phyloP scores from a whole-genome alignment of 2,797 vertebrate species.

The Adelosebastes latens region DNA sequence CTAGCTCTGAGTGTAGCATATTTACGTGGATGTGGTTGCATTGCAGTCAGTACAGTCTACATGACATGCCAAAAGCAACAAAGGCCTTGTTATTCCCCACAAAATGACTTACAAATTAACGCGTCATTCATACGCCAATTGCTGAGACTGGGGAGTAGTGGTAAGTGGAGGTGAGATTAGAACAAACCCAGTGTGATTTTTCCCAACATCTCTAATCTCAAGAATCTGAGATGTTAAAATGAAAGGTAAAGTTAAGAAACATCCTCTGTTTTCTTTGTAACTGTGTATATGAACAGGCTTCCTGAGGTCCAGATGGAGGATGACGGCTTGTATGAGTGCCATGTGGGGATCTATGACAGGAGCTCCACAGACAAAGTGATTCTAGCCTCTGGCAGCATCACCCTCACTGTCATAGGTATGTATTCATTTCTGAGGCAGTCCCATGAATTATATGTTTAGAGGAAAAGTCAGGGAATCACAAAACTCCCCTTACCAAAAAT shows the following conservation, averaged over 20 bases:
- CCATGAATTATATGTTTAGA: not conserved
- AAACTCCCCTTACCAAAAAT: not conserved
- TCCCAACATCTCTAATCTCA: not conserved
- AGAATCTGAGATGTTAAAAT: not conserved
- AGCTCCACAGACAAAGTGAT: constrained; percentile 90
- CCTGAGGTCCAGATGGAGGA: constrained; percentile 94
- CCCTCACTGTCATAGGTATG: constrained; percentile 91
- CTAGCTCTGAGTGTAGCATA: too few species aligned
- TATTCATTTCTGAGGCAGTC: not conserved
- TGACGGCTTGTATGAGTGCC: constrained; percentile 93
- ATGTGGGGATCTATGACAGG: constrained; percentile 92
- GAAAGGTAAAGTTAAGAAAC: not conserved
- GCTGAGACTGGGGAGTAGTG: not conserved
- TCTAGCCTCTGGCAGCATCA: constrained; percentile 89
- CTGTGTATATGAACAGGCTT: constrained; percentile 80
- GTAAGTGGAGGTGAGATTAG: not conserved
- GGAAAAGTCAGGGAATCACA: not conserved
- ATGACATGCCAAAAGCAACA: too few species aligned
- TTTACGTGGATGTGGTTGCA: too few species aligned
- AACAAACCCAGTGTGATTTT: not conserved
- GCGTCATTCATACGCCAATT: too few species aligned
- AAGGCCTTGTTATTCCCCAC: too few species aligned
- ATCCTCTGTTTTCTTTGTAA: not conserved
- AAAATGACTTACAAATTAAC: too few species aligned
- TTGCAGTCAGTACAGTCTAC: too few species aligned